Percentiles rank a stretch among this genome's conserved stretches.
Evolutionary conservation across 2,113 vertebrate genomes (phyloP).

Genomic region (Pangasianodon hypophthalmus): DNA sequence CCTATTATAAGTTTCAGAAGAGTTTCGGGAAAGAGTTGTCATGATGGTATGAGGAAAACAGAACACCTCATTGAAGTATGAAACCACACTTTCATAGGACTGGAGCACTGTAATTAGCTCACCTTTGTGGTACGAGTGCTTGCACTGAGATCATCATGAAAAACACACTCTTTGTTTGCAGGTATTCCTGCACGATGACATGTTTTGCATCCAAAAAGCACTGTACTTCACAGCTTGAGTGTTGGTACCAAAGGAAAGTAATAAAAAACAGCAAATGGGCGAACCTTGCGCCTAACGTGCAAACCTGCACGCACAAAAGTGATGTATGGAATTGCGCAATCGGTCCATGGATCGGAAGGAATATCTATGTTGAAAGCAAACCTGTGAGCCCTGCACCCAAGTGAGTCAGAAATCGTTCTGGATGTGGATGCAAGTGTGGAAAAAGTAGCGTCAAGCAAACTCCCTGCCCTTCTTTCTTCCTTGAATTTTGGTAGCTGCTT

Average conservation of each 20-base stretch:
- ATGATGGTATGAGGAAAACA: background rate
- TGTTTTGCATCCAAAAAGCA: background rate
- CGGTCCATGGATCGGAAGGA: background rate
- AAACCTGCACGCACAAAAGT: background rate
- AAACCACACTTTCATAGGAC: background rate
- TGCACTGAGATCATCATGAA: background rate
- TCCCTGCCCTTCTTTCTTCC: background rate
- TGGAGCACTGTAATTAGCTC: background rate
- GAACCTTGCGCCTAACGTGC: background rate
- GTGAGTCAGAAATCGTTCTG: background rate
- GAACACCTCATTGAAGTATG: background rate
- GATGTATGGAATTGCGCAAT: background rate
- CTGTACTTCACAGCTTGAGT: background rate
- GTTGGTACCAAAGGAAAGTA: background rate
- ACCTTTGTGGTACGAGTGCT: background rate
- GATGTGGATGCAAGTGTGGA: too few species aligned
- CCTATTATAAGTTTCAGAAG: background rate
- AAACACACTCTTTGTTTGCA: background rate
- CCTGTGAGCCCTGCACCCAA: background rate
- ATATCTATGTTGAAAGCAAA: background rate
- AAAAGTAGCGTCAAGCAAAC: background rate
- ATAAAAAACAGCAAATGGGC: background rate
- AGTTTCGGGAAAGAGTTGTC: background rate
- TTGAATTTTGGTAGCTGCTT: conserved; percentile 47
- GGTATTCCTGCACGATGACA: background rate